Percentiles rank a stretch among this genome's conserved stretches.
phyloP scores from a whole-genome alignment of 2,113 vertebrate genomes.

The Phyllopteryx taeniolatus region DNA sequence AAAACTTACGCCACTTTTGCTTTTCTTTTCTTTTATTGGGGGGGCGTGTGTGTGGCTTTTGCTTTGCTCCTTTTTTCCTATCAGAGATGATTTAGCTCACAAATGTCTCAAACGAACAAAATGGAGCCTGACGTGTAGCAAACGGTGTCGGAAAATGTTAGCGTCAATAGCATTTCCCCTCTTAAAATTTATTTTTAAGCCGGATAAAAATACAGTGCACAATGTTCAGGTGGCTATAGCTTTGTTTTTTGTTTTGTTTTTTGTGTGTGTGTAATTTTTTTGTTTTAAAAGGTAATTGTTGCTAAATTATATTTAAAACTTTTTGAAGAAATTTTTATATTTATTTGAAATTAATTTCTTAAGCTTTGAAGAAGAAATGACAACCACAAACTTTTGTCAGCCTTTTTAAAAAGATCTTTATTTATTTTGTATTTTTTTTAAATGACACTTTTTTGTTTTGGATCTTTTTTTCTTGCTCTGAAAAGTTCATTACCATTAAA shows the following conservation, averaged over 20 bases:
- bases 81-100: conserved; percentile 1
- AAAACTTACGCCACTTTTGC: background rate
- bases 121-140: background rate
- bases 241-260: background rate
- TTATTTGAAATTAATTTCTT: too few species aligned
- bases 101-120: background rate
- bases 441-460: too few species aligned
- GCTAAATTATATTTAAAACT: too few species aligned
- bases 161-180: background rate
- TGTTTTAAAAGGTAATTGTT: too few species aligned
- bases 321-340: too few species aligned
- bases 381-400: too few species aligned
- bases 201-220: background rate
- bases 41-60: background rate
- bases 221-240: background rate
- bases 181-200: background rate
- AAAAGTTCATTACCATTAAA: too few species aligned
- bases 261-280: too few species aligned
- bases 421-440: too few species aligned
- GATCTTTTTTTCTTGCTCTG: too few species aligned
- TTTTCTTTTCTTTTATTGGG: background rate
- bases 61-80: conserved; percentile 5
- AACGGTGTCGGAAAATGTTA: conserved; percentile 4
- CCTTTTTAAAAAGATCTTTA: too few species aligned
- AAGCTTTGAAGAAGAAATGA: too few species aligned